Percentiles rank a stretch among this genome's conserved stretches.
These are phyloP conservation scores for Cairina moschata DNA, from an alignment of 2,113 vertebrate genomes.

Conservation along the genomic window DNA sequence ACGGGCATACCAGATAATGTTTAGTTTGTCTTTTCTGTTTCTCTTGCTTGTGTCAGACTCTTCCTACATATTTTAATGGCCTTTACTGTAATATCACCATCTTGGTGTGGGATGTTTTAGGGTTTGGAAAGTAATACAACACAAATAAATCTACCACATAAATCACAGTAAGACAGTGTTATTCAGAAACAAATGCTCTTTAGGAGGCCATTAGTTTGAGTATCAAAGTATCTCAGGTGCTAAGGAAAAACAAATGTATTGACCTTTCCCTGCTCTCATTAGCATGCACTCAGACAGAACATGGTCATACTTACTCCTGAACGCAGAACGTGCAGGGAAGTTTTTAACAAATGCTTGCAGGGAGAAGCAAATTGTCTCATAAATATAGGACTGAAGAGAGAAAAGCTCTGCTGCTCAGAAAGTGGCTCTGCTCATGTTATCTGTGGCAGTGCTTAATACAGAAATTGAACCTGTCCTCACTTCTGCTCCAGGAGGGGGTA, in stretches of 20 bases:
- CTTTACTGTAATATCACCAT: not conserved
- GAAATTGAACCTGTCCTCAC: not conserved
- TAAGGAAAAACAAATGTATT: not conserved
- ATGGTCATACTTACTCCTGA: not conserved
- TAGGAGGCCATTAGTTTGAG: not conserved
- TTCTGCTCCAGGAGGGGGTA: not conserved
- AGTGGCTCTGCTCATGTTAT: not conserved
- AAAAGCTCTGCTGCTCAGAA: not conserved
- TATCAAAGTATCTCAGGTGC: not conserved
- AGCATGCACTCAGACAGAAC: not conserved
- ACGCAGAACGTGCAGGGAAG: not conserved
- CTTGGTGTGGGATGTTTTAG: not conserved
- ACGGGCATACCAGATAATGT: not conserved
- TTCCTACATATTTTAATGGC: not conserved
- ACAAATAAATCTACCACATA: not conserved
- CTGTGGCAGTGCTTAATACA: not conserved
- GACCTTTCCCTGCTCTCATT: not conserved
- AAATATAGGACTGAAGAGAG: not conserved
- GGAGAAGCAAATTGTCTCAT: not conserved
- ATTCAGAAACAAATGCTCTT: not conserved
- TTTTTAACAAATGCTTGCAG: not conserved
- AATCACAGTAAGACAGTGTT: not conserved
- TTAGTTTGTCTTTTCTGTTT: not conserved
- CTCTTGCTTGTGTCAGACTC: not conserved
- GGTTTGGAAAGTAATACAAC: not conserved